phyloP scores from a whole-genome alignment of 2,797 vertebrate genomes.

The Simalia tracyae region DNA sequence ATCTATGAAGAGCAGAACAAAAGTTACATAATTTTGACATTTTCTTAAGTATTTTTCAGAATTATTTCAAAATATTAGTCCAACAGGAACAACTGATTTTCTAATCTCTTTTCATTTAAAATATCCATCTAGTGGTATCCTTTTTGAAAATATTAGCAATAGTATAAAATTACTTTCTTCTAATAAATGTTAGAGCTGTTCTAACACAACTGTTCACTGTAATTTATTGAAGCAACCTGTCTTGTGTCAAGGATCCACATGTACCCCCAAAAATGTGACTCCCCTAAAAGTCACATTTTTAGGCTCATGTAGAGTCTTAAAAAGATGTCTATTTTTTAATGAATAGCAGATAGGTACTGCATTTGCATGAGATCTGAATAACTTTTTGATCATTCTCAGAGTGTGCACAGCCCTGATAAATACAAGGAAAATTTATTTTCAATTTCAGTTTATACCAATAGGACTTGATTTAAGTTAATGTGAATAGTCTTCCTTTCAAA shows the following conservation, averaged over 20 bases:
- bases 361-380: background rate
- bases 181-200: background rate
- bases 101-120: background rate
- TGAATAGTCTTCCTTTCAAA: background rate
- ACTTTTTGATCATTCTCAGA: background rate
- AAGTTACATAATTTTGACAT: background rate
- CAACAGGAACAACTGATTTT: background rate
- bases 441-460: background rate
- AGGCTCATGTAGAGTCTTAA: background rate
- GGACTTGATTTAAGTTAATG: background rate
- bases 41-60: background rate
- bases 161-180: background rate
- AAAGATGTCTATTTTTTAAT: background rate
- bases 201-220: background rate
- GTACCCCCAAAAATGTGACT: background rate
- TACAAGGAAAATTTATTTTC: background rate
- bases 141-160: background rate
- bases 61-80: background rate
- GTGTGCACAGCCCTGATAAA: background rate
- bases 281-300: background rate
- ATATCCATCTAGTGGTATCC: background rate
- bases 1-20: constrained; percentile 78
- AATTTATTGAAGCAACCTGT: background rate
- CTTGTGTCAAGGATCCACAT: background rate
- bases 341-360: background rate